Conservation (phyloP, 2,113 vertebrate species). For the Gulo gulo region DNA sequence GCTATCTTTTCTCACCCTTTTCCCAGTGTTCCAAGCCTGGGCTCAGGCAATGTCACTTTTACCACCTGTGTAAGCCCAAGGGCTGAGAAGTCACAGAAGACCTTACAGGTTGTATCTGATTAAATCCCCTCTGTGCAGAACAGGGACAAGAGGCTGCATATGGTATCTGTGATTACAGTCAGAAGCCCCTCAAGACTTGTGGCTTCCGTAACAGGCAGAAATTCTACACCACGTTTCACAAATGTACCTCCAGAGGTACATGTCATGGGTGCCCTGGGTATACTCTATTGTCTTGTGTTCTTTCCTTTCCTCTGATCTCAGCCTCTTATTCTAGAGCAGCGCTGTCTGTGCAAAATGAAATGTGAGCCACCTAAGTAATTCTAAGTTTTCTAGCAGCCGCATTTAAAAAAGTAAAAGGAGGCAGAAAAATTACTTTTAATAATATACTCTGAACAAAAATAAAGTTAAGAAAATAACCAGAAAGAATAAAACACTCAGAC, state of each 20-base stretch:
- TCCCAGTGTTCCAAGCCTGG: not conserved
- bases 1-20: not conserved
- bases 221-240: not conserved
- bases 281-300: not conserved
- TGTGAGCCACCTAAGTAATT: not conserved
- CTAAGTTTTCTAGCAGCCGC: not conserved
- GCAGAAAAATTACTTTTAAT: not conserved
- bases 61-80: not conserved
- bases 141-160: not conserved
- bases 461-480: not conserved
- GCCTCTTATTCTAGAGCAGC: not conserved
- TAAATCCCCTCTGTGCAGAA: not conserved
- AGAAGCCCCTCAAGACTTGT: not conserved
- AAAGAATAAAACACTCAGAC: not conserved
- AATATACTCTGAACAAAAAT: not conserved
- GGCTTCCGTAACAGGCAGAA: not conserved
- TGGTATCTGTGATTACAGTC: not conserved
- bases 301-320: not conserved
- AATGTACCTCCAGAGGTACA: not conserved
- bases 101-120: not conserved
- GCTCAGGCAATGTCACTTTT: not conserved
- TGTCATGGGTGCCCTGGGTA: not conserved
- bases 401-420: slow-evolving; percentile 24
- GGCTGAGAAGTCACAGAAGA: not conserved
- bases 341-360: not conserved